phyloP scores from a whole-genome alignment of 2,797 vertebrate genomes.

The Emys orbicularis region DNA sequence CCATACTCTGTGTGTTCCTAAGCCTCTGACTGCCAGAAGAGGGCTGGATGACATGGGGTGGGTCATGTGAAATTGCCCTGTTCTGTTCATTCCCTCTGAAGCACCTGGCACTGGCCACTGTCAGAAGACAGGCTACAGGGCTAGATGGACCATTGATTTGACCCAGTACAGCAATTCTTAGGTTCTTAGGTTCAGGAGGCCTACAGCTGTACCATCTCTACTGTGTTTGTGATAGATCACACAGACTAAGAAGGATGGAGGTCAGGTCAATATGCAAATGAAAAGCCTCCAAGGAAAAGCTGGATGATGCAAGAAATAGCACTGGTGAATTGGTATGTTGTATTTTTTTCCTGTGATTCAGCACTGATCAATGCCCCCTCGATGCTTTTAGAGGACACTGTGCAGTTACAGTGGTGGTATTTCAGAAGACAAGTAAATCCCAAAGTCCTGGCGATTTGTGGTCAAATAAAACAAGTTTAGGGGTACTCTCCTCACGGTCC shows the following conservation, averaged over 20 bases:
- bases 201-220: background rate
- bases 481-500: constrained; percentile 25
- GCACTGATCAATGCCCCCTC: constrained; percentile 29
- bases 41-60: background rate
- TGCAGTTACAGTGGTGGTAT: constrained; percentile 40
- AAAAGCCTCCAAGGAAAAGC: constrained; percentile 48
- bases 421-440: constrained; percentile 55
- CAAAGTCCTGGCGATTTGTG: constrained; percentile 31
- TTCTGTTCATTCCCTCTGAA: background rate
- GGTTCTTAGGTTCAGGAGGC: background rate
- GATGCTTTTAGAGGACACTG: constrained; percentile 4
- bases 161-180: background rate
- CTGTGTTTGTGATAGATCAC: background rate
- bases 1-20: background rate
- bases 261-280: constrained; percentile 12
- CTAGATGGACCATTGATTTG: background rate
- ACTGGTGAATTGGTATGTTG: constrained; percentile 42
- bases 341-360: constrained; percentile 56
- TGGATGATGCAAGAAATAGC: constrained; percentile 39
- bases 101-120: background rate
- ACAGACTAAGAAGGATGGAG: constrained; percentile 6
- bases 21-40: background rate
- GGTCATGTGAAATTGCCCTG: background rate
- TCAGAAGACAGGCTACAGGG: background rate
- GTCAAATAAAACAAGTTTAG: background rate